Evolutionary conservation across 2,888 invertebrate species (phyloP), one percentile per base, ranked within the genome.

Genomic region (Synanthedon formicaeformis): DNA sequence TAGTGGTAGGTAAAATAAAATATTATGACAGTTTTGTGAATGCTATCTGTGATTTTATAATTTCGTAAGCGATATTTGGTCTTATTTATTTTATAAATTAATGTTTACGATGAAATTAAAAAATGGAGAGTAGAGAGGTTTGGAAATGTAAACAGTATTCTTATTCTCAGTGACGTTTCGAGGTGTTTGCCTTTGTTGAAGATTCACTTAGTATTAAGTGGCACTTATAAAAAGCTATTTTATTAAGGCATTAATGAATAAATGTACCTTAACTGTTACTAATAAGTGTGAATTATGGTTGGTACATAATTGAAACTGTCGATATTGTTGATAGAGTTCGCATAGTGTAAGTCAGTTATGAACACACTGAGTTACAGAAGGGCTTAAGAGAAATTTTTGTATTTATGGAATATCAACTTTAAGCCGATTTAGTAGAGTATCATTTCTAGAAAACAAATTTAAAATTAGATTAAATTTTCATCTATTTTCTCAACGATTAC

Each of bases 21-120:
- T 51, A 23, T 55, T 58, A 64, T 67, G 75, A 72, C 74, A 77
- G 78, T 78, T 81, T 34, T 67, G 73, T 60, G 68, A 77, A 70
- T 67, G 77, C 69, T 81, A 83, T 83, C 85, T 87, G 86, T 87
- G 86, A 87, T 87, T 85, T 70, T 78, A 78, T 81, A 75, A 34
- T 34, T 70, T 69, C 72, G 65, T 83, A 81, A 80, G 79, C 60
- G 64, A 56, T 23, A 23, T 12, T 54, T 66, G 67, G 68, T 71
- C 69, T 77, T 70, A 73, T 78, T 79, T 78, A 78, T 74, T 75
- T 71, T 65, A 67, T 62, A 64, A 64, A 23, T 23, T 5, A 23
- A 60, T 65, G 57, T 57, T 49, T 8, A 49, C 13, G 12, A 2
- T 49, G 16, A 16, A 16, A 16, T 48, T 48, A 10, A 13, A 45